Base-by-base conservation (phyloP, 1,140 invertebrate genomes). In the Theocolax elegans region DNA sequence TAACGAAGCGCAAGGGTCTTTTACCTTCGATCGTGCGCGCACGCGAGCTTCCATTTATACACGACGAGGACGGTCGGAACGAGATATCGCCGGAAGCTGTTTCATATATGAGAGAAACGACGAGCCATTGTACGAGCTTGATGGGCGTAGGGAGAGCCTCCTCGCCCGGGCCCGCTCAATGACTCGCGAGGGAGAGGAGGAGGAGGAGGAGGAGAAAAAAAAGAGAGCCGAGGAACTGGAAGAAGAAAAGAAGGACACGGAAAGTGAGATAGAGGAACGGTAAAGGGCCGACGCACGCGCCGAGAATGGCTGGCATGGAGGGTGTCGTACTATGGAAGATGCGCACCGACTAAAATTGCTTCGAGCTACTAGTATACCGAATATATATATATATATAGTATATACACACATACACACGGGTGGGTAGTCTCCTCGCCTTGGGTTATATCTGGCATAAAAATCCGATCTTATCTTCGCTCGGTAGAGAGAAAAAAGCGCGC, bases 71-170 rank as follows among this genome's bases (percentile, higher is more conserved):
- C n/a, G n/a, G n/a, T n/a, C n/a, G 72, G 74, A 78, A 78, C 67
- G 75, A 76, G 69, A 79, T 78, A 79, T 77, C 62, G 78, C 79
- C 74, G 56, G 74, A 58, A 80, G 76, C 77, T 76, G 72, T 80
- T 77, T 77, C 73, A 77, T 74, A 78, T 72, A 8, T 19, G 67
- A 75, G 74, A 70, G 70, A 77, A 78, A 78, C 59, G 60, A 72
- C 62, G 59, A 53, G 21, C 72, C 60, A 81, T 81, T 79, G 76
- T 78, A 60, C 51, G 53, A 42, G 58, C n/a, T 25, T 49, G 70
- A 67, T 49, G 42, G 29, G 51, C 60, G 68, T 1, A 27, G 25
- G 9, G n/a, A 17, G 58, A 21, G 27, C 29, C 35, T 2, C 10
- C 40, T 58, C 17, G 40, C 9, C 23, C 12, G 13, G 25, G 64